Evolutionary conservation across 1,140 invertebrate species (phyloP).

Genomic region (Nixonia krombeini): DNA sequence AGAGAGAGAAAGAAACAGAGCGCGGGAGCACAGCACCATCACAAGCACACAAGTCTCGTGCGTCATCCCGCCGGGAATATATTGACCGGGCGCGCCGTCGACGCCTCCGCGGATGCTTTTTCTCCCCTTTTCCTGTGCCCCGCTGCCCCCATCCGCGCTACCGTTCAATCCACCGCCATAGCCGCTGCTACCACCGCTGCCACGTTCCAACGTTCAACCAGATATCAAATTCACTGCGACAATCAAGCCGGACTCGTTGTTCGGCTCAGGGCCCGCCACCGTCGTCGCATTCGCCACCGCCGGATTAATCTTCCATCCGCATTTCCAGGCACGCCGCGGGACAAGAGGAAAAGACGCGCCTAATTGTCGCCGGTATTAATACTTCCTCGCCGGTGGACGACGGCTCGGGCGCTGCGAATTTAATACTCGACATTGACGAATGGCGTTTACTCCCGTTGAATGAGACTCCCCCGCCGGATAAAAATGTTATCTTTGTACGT

Average conservation of each 20-base stretch:
- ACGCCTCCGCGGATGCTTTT: neutral
- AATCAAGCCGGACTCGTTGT: no score
- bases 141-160: neutral
- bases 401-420: neutral
- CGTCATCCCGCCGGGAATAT: neutral
- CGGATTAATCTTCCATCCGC: constrained; percentile 32
- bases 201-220: neutral
- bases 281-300: constrained; percentile 13
- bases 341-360: constrained; percentile 11
- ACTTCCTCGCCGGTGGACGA: neutral
- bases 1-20: no score
- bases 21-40: no score
- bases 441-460: no score
- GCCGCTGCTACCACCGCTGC: neutral
- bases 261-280: neutral
- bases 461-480: no score
- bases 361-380: constrained; percentile 17
- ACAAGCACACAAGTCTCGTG: neutral
- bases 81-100: neutral
- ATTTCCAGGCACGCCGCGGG: constrained; percentile 26
- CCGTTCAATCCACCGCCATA: neutral
- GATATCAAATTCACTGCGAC: no score
- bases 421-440: neutral
- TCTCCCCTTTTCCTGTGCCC: neutral
- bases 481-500: no score